These are phyloP conservation scores for Sardinella longiceps DNA, from an alignment of 2,797 vertebrate genomes.

Conservation along the genomic window DNA sequence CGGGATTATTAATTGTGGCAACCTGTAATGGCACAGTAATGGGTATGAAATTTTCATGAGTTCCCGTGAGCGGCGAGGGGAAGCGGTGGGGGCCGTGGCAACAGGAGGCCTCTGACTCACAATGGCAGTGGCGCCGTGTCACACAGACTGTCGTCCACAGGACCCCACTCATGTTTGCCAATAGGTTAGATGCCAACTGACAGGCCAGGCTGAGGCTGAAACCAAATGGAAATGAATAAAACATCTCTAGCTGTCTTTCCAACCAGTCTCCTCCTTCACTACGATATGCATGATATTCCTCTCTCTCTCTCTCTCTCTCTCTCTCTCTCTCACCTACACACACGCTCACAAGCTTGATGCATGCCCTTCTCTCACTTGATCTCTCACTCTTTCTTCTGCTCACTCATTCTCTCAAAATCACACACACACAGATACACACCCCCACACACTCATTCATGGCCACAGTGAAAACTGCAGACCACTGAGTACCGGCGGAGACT, in stretches of 20 bases:
- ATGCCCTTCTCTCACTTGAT: background rate
- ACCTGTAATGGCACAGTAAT: conserved; percentile 46
- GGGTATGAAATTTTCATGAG: conserved; percentile 43
- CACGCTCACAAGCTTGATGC: no score
- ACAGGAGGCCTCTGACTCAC: background rate
- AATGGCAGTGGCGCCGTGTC: background rate
- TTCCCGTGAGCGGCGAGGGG: background rate
- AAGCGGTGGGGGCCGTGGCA: background rate
- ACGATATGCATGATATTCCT: background rate
- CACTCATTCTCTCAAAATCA: background rate
- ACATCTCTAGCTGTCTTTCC: background rate
- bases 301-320: background rate
- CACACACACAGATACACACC: no score
- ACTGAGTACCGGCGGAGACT: background rate
- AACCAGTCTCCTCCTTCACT: background rate
- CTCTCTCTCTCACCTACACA: background rate
- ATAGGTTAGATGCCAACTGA: conserved; percentile 15
- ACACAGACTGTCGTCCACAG: background rate
- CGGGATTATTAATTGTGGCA: background rate
- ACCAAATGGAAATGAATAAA: conserved; percentile 22
- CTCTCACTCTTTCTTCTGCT: background rate
- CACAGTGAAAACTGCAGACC: background rate
- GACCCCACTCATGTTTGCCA: background rate
- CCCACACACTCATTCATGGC: background rate
- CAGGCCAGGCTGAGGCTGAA: background rate